Evolutionary conservation across 2,113 vertebrate species (phyloP), one percentile per base, ranked within the genome.

Genomic region (Daubentonia madagascariensis): DNA sequence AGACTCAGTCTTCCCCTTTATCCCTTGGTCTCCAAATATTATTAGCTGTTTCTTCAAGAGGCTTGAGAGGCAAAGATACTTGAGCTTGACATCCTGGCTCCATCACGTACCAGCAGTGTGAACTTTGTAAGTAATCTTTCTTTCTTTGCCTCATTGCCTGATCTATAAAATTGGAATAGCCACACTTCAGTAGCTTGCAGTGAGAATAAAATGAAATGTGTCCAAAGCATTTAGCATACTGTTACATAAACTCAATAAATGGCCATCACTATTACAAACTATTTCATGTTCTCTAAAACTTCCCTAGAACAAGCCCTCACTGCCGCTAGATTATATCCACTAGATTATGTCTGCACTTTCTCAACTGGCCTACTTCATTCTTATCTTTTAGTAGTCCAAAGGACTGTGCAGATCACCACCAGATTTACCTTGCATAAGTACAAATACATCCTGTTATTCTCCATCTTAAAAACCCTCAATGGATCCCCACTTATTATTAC

Each of bases 1-100:
- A 52, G 70, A 96, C 61, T 85, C 32, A 85, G 80, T 85, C 25
- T 91, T 85, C 40, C 52, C 79, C 37, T 83, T 95, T 79, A 68
- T 92, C 59, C 35, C 30, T 32, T 67, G 45, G 72, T 95, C 45
- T 93, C 54, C n/a, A 94, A 35, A 48, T 78, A 78, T n/a, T n/a
- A 40, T 78, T 48, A 92, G 30, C 37, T 92, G 32, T 57, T 92
- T 89, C 61, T 92, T 92, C 37, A 95, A 84, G 84, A 90, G 17
- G 22, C 11, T 63, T 91, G 48, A 80, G 54, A 89, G 25, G 35
- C 45, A 85, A 40, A 93, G 30, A 79, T 79, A 65, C 73, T 75
- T 90, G 40, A 80, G 73, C 35, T 45, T 85, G 59, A 92, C 37
- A 90, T 61, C 79, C 52, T 73, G 14, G 68, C 35, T 79, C 45